Conservation (phyloP, 2,797 vertebrate genomes). For the Emydoidea blandingii region DNA sequence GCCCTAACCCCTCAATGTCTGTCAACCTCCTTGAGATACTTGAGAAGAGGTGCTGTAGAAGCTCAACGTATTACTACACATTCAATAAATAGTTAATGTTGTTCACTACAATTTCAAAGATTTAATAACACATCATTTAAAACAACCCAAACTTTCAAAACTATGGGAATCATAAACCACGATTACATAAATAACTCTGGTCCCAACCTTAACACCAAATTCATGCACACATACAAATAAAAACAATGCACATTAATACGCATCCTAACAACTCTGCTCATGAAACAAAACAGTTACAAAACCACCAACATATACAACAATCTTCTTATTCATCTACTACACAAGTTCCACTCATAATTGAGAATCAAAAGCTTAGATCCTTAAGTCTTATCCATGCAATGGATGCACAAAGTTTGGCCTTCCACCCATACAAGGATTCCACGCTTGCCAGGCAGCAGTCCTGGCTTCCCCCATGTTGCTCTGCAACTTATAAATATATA, state of each 20-base stretch:
- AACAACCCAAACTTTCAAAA: background rate
- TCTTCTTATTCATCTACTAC: background rate
- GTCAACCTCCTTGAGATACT: background rate
- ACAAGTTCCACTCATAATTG: background rate
- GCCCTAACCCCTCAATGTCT: background rate
- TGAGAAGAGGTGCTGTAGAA: background rate
- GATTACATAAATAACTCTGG: background rate
- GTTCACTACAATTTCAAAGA: background rate
- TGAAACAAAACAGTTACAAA: accelerated
- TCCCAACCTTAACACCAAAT: background rate
- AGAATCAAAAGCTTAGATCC: background rate
- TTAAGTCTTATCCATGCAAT: background rate
- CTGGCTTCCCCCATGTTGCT: background rate
- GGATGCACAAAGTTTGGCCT: background rate
- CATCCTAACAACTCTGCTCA: background rate
- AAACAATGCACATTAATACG: background rate
- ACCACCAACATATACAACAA: background rate
- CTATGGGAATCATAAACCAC: background rate
- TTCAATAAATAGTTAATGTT: background rate
- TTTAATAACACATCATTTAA: accelerated
- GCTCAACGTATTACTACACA: background rate
- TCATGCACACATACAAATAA: background rate
- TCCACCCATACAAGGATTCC: background rate
- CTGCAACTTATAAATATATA: background rate
- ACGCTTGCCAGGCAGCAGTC: background rate